A percentile compares a stretch with the other conserved stretches of the same genome.
phyloP scores from a whole-genome alignment of 2,888 invertebrate species.

The Cerastis rubricosa region DNA sequence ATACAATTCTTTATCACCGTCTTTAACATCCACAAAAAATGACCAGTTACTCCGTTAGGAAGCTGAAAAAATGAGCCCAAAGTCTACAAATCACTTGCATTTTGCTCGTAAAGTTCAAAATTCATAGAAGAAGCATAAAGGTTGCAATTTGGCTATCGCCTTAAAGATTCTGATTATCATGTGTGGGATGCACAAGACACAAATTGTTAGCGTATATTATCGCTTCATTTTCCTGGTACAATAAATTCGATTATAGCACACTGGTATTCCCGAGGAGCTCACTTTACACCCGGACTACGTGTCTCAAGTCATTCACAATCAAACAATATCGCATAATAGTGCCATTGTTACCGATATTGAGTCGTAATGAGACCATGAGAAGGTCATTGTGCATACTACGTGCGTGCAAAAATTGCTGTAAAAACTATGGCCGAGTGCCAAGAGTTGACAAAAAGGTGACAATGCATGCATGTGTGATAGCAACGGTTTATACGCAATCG shows the following conservation, averaged over 20 bases:
- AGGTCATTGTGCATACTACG: conserved; percentile 54
- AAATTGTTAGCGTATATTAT: background rate
- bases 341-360: conserved; percentile 54
- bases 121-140: background rate
- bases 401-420: conserved; percentile 58
- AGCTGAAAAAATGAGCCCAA: background rate
- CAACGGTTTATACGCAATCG: conserved; percentile 26
- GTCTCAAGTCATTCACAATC: conserved; percentile 61
- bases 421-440: conserved; percentile 56
- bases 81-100: background rate
- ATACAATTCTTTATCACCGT: background rate
- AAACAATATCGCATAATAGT: conserved; percentile 49
- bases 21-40: background rate
- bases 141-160: background rate
- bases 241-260: conserved; percentile 22
- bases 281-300: conserved; percentile 55
- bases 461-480: conserved; percentile 22
- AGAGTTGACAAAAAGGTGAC: conserved; percentile 34
- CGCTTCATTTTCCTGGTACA: conserved; percentile 34
- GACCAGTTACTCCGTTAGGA: too few relatives aligned
- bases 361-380: conserved; percentile 53
- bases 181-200: background rate
- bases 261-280: conserved; percentile 43
- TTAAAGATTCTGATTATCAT: background rate
- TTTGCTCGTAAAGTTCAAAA: background rate